Base-by-base conservation (phyloP, 2,113 vertebrate genomes). In the Trematomus loennbergii region DNA sequence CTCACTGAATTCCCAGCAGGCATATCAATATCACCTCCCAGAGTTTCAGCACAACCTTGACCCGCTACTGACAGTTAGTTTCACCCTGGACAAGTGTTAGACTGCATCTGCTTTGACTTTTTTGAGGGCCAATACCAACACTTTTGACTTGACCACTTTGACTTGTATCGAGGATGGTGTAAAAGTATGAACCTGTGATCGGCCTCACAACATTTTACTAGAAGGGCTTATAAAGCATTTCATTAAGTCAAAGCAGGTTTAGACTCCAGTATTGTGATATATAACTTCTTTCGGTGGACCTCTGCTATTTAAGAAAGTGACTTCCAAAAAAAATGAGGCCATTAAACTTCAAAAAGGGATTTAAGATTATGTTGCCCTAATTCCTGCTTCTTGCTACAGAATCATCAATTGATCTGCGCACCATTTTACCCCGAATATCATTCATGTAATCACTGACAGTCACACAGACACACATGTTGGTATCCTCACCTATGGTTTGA, bases 401-500 rank as follows among this genome's bases (percentile, higher is more conserved):
- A 43, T 50, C 25, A 84, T 48, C 6, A 4, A 29, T 66, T 64
- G 46, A 45, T n/a, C 18, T 43, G 33, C 17, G 54, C 36, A 62
- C 40, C 11, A 49, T 40, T 36, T 73, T 36, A 46, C 53, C 60
- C 1, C 20, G 33, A 7, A 33, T 12, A 3, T 22, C 25, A 20
- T 9, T 57, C 8, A 36, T 69, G 54, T 72, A 57, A 81, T 58
- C 67, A 62, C 9, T 46, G 48, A 52, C 20, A 45, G 25, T 58
- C 18, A 68, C 54, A 62, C 45, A 58, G 1, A 59, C n/a, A 64
- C 66, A 62, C 18, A 18, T 58, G 20, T 15, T 22, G 9, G 15
- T 16, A 4, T 71, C 61, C 91, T 97, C 94, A 99, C 98, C 98
- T 93, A 97, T 98, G 48, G 95, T 97, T 92, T 96, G 97, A 94